These are phyloP conservation scores for Manis javanica DNA, from an alignment of 2,797 vertebrate genomes.

Conservation along the genomic window DNA sequence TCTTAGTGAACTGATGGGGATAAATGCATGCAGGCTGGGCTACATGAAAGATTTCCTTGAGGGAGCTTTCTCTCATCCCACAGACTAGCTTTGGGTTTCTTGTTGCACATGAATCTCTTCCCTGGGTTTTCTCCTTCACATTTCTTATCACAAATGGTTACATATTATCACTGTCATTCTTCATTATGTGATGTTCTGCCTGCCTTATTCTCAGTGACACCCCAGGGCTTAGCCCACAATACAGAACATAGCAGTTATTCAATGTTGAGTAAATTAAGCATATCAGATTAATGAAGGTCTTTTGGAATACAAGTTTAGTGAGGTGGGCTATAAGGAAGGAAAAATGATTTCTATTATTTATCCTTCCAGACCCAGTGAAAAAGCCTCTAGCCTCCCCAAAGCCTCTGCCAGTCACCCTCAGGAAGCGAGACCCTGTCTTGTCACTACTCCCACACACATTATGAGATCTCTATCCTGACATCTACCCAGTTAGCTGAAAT, in stretches of 20 bases:
- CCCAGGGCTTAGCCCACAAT: neutral
- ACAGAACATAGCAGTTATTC: neutral
- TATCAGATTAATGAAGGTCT: conserved; percentile 17
- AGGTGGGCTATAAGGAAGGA: neutral
- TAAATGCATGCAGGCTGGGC: neutral
- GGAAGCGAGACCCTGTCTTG: neutral
- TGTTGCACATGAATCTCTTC: neutral
- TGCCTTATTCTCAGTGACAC: neutral
- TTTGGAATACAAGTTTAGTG: neutral
- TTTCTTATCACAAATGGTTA: neutral
- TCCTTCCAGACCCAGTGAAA: neutral
- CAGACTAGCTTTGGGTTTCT: neutral
- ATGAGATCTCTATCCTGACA: neutral
- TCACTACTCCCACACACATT: neutral
- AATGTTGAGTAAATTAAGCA: neutral
- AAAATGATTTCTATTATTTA: neutral
- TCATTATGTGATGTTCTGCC: neutral
- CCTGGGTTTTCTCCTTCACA: conserved; percentile 1
- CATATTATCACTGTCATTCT: neutral
- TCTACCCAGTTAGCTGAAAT: neutral
- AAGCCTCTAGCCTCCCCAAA: neutral
- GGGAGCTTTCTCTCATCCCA: neutral
- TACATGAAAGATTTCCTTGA: neutral
- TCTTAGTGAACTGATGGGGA: conserved; percentile 43
- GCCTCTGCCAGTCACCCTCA: neutral